Base-by-base conservation (phyloP, 2,888 invertebrate genomes). In the Patella depressa region DNA sequence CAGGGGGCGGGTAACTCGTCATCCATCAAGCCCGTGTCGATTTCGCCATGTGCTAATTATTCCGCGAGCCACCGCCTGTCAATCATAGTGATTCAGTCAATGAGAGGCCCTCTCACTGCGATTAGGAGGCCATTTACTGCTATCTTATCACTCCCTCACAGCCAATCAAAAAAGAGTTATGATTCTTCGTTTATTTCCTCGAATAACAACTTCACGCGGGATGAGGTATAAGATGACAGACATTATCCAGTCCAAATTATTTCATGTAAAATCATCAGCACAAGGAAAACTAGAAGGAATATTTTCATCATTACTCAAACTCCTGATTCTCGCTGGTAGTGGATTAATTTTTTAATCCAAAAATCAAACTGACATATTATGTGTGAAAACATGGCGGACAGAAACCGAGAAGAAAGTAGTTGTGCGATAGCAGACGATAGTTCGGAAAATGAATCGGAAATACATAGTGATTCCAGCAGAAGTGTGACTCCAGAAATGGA, bases 151-250 rank as follows among this genome's bases (percentile, higher is more conserved):
- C 65, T 65, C 19, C 19, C 11, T 65, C 19, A 65, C 65, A 65
- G 24, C 65, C 65, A 65, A 65, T 65, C 19, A 65, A 45, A 24
- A 65, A 65, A 65, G 65, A 65, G 65, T 65, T 65, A 65, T 65
- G 65, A 65, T 65, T 3, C 19, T 65, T 65, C 11, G 24, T n/a
- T 19, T 65, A 65, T 65, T 65, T 65, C 19, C 19, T 19, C 19
- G 65, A 65, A 65, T 65, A 65, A 65, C 65, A 65, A 65, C 19
- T 65, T 24, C 65, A 65, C 65, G 65, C 65, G 65, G 65, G 65
- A 65, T 65, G 24, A 65, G 14, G 65, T 65, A 65, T 65, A 65
- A 65, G 65, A 65, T 65, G 65, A 65, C 65, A 65, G 24, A 19
- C 65, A 65, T 65, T 19, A 24, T 65, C 24, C 65, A 24, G 65